These are phyloP conservation scores for Hippocampus mohnikei DNA, from an alignment of 2,113 vertebrate genomes.

Conservation along the genomic window DNA sequence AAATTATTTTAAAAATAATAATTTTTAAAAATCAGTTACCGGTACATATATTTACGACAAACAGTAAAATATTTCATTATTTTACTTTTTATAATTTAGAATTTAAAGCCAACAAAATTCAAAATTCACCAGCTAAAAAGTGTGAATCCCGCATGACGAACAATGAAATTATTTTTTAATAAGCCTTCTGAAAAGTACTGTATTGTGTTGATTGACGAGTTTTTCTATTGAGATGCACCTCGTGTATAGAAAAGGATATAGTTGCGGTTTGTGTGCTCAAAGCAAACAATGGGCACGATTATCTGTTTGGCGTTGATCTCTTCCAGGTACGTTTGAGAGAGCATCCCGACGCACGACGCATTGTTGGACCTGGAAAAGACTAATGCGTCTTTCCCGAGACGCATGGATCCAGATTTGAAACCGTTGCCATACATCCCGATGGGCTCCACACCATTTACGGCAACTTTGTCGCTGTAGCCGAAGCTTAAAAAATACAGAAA, in stretches of 20 bases:
- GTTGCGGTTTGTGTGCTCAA: constrained; percentile 31
- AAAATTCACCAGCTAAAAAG: too few relatives aligned
- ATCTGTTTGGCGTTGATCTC: constrained; percentile 79
- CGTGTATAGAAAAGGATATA: constrained; percentile 81
- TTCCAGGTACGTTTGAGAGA: constrained; percentile 89
- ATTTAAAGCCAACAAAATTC: too few relatives aligned
- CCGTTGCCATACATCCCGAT: constrained; percentile 95
- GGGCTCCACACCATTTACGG: constrained; percentile 77
- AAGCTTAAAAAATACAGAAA: constrained; percentile 72
- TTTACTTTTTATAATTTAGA: too few relatives aligned
- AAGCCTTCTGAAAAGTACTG: too few relatives aligned
- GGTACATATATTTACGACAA: not conserved
- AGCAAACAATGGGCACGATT: constrained; percentile 82
- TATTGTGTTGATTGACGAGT: not conserved
- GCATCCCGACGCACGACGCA: constrained; percentile 82
- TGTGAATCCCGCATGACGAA: too few relatives aligned
- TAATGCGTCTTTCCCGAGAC: constrained; percentile 88
- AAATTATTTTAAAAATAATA: not conserved
- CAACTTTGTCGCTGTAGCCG: constrained; percentile 92
- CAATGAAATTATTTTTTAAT: too few relatives aligned
- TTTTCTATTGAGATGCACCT: too few relatives aligned
- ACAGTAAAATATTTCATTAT: too few relatives aligned
- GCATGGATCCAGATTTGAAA: constrained; percentile 98
- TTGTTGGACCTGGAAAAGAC: constrained; percentile 87
- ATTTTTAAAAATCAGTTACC: too few relatives aligned